Percentiles rank a stretch among this genome's conserved stretches.
phyloP scores from a whole-genome alignment of 2,888 invertebrate genomes.

The Ophion ventricosus region DNA sequence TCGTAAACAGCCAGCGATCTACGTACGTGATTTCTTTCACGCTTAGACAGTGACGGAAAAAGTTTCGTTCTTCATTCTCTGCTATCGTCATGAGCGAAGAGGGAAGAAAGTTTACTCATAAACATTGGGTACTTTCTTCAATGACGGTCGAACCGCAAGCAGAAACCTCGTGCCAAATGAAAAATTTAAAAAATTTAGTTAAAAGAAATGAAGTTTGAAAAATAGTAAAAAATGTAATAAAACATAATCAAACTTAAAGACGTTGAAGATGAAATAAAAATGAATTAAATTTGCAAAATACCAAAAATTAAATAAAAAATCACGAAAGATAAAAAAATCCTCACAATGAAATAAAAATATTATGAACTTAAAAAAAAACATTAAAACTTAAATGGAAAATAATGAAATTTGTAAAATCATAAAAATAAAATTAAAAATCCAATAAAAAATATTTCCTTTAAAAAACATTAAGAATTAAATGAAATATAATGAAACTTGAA shows the following conservation, averaged over 20 bases:
- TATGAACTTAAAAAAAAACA: too few species aligned
- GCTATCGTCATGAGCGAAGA: slow-evolving; percentile 31
- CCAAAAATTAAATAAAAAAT: background rate
- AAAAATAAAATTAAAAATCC: too few species aligned
- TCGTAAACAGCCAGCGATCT: slow-evolving; percentile 70
- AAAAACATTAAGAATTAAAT: too few species aligned
- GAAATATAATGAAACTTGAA: too few species aligned
- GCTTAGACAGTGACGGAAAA: slow-evolving; percentile 68
- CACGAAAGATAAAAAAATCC: background rate
- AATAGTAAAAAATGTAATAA: too few species aligned
- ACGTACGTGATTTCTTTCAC: slow-evolving; percentile 71
- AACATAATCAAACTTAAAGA: background rate
- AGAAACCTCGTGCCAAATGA: background rate
- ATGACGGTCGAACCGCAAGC: slow-evolving; percentile 40
- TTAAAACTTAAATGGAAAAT: too few species aligned
- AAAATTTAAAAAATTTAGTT: too few species aligned
- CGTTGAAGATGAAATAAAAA: too few species aligned
- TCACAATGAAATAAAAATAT: too few species aligned
- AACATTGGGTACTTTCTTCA: slow-evolving; percentile 55
- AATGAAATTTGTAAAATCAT: too few species aligned
- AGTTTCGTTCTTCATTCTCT: slow-evolving; percentile 72
- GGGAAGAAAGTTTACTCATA: slow-evolving; percentile 53
- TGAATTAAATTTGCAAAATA: background rate
- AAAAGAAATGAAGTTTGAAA: background rate
- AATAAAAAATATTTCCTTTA: too few species aligned